Evolutionary conservation across 23 tunicate genomes (phyloP), one percentile per base, ranked within the genome.

Genomic region (Clavelina lepadiformis): DNA sequence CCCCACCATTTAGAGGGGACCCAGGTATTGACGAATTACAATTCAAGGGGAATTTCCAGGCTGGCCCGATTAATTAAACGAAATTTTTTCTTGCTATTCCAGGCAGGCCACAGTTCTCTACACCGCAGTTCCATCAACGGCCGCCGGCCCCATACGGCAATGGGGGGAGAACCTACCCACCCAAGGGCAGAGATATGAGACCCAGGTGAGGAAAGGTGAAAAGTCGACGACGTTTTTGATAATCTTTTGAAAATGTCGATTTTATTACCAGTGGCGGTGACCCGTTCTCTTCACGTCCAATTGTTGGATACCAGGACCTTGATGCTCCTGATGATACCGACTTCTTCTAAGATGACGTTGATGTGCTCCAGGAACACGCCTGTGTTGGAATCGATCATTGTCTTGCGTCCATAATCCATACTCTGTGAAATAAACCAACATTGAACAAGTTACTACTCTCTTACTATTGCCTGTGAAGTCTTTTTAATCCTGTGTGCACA

Each of bases 291-390:
- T 68, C 75, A 4, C 91, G 99, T 3, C 85, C 91, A 4, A 78
- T 82, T 30, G 81, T 81, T 19, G 91, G 76, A 15, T 94, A 94
- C 62, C 87, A 76, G 44, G 99, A 94, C 67, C 78, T 94, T 33
- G 99, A 94, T 45, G 99, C 99, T 32, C 99, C 99, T 5, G 99
- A 94, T 44, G 99, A 76, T 60, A 78, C 74, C 2, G 95, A 79
- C 61, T 89, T 89, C 30, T 89, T 89, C 32, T 89, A 75, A 59
- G 15, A 44, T 44, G 18, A 44, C n/a, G n/a, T n/a, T n/a, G n/a
- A n/a, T n/a, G n/a, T n/a, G n/a, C n/a, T n/a, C n/a, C n/a, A n/a
- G n/a, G n/a, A n/a, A n/a, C n/a, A n/a, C n/a, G n/a, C n/a, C n/a
- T n/a, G n/a, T n/a, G n/a, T n/a, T n/a, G n/a, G n/a, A n/a, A n/a